Base-by-base conservation (phyloP, 2,113 vertebrate genomes). In the Phylloscopus trochiloides region DNA sequence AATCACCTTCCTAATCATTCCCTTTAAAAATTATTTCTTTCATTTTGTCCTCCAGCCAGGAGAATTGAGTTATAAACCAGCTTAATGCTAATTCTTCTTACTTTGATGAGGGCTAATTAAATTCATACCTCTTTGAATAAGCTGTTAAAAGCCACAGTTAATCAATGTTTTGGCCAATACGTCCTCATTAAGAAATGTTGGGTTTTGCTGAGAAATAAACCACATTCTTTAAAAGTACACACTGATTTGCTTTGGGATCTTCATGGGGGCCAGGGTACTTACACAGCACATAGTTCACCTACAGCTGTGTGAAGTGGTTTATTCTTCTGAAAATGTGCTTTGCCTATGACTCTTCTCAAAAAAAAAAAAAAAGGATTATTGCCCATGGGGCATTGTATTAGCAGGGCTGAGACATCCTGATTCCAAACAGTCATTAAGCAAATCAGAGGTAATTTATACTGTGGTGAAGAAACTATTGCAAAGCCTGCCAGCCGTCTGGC, bases 341-440 rank as follows among this genome's bases (percentile, higher is more conserved):
- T 93, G 95, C 92, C 86, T 95, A 32, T 63, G 93, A 83, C 67
- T 97, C 84, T 94, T 93, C 90, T 95, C 42, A 48, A 96, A 90
- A 70, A 72, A 48, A 96, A 90, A 51, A 72, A 51, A 97, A 97
- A 94, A 50, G 81, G 66, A 89, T 92, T 90, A 55, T 87, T 96
- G 97, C 92, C 94, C 92, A 96, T 84, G 81, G 90, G 97, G 87
- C 72, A 95, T 88, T 88, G 72, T 95, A 94, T 96, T 95, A 93
- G 88, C 3, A 25, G 86, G 65, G 80, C 82, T 95, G 90, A 97
- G 93, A 92, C 88, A 86, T 98, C 94, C 92, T 94, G 81, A 96
- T 97, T 96, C 91, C 90, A 97, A 96, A 81, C 88, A 98, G 92
- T 94, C 97, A 97, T 97, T 97, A 97, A 95, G 19, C 51, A 98